Base-by-base conservation (phyloP, 2,888 invertebrate species). In the Sphaeridia pumilis region DNA sequence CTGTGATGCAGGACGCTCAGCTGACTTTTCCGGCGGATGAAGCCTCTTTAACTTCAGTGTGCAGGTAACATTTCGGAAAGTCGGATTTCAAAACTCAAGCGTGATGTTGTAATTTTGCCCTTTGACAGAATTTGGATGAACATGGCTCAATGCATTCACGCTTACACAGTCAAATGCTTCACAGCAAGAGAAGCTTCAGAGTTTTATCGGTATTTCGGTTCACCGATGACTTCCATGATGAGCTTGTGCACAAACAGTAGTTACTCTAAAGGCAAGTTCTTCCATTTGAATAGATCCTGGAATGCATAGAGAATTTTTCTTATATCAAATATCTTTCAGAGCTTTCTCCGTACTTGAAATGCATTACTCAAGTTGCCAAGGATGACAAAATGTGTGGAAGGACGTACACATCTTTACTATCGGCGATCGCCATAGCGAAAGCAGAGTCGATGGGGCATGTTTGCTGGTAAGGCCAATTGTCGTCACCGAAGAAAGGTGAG, bases 351-450 rank as follows among this genome's bases (percentile, higher is more conserved):
- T 56, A 59, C 38, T 59, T 62, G 26, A 59, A 61, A 45, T 64
- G 64, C 55, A 60, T 64, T 51, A 62, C 59, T 52, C 59, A 56
- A 49, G 58, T 64, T 52, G 54, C 61, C 17, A 61, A 59, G 14
- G 58, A 62, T 52, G 54, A 54, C 26, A 57, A 52, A 22, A 57
- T 57, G 41, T 64, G 64, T 52, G 64, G 61, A 17, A 58, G 55
- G 21, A 62, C 60, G 44, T 64, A 64, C 51, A 50, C 58, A 49
- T 52, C 59, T 49, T 49, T 64, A 38, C 59, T 64, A 46, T 58
- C 61, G 43, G 55, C 58, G 27, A 59, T 64, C 22, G 54, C 59
- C 26, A 59, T 58, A 35, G 59, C 54, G 35, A 50, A 58, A 12
- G 25, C 38, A 21, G 57, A 56, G 22, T 55, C 57, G 21, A 58